These are phyloP conservation scores for Condylostylus longicornis DNA, from an alignment of 1,140 invertebrate species.

Conservation along the genomic window DNA sequence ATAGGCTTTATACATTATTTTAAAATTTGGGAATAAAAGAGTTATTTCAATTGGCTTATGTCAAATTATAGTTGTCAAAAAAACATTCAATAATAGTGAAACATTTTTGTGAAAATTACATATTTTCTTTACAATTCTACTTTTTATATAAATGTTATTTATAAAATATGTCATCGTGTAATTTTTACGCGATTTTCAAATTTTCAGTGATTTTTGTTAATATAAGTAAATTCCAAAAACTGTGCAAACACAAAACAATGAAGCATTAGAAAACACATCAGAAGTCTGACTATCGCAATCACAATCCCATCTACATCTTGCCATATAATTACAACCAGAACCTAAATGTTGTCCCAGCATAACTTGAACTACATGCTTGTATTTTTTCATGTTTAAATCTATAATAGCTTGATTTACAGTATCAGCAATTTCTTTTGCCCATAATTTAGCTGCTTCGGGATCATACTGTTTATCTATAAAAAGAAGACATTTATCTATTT, in stretches of 20 bases:
- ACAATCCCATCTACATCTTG: slow-evolving; percentile 5
- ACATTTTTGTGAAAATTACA: no score
- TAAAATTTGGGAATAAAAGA: no score
- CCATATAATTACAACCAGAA: not conserved
- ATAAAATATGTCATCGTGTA: no score
- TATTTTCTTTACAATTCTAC: no score
- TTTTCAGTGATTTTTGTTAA: no score
- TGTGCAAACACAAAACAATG: slow-evolving; percentile 1
- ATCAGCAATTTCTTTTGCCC: slow-evolving; percentile 2
- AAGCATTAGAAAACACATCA: not conserved
- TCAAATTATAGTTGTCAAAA: no score
- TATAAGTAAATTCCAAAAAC: slow-evolving; percentile 5
- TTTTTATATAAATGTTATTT: no score
- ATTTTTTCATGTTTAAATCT: slow-evolving; percentile 1
- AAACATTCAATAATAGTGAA: no score
- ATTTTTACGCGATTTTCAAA: no score
- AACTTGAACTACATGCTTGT: slow-evolving; percentile 5
- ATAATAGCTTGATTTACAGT: not conserved
- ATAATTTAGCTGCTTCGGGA: not conserved
- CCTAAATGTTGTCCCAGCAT: slow-evolving; percentile 1
- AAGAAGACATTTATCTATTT: not conserved
- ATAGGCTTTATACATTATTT: no score
- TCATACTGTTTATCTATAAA: slow-evolving; percentile 3
- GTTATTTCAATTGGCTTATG: no score
- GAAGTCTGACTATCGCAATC: slow-evolving; percentile 3